Conservation (phyloP, 2,113 vertebrate genomes). For the Pachycephala philippinensis region DNA sequence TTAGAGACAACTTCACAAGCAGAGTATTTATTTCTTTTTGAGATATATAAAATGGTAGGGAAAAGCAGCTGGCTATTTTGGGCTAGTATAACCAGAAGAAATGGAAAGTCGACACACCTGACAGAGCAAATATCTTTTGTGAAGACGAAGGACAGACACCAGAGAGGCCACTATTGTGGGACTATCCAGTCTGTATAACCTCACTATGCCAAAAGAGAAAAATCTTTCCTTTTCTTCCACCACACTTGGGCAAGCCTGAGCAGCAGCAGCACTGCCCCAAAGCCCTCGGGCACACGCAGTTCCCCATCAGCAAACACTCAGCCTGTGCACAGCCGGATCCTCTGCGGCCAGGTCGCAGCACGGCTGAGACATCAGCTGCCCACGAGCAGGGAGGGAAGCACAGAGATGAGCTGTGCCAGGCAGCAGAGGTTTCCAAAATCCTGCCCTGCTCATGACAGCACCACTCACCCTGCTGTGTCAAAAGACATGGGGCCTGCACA, state of each 20-base stretch:
- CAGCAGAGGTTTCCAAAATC: background rate
- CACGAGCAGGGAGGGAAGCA: background rate
- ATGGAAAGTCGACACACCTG: background rate
- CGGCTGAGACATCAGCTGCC: background rate
- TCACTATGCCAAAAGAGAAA: background rate
- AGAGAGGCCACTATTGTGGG: background rate
- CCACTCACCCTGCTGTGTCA: background rate
- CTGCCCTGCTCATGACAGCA: rapidly evolving
- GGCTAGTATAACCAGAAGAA: background rate
- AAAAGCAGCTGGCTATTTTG: background rate
- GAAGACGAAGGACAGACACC: background rate
- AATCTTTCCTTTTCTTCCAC: background rate
- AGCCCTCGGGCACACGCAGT: background rate
- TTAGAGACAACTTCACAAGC: background rate
- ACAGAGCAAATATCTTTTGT: background rate
- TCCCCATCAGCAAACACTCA: background rate
- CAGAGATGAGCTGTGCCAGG: background rate
- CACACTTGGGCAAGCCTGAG: background rate
- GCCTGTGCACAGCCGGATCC: background rate
- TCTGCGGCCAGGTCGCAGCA: background rate
- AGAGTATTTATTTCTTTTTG: background rate
- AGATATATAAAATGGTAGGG: background rate
- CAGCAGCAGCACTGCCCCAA: background rate
- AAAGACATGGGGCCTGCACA: background rate
- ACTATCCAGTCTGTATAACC: background rate